Evolutionary conservation across 2,797 vertebrate species (phyloP), one percentile per base, ranked within the genome.

Genomic region (Amphiprion clarkii): DNA sequence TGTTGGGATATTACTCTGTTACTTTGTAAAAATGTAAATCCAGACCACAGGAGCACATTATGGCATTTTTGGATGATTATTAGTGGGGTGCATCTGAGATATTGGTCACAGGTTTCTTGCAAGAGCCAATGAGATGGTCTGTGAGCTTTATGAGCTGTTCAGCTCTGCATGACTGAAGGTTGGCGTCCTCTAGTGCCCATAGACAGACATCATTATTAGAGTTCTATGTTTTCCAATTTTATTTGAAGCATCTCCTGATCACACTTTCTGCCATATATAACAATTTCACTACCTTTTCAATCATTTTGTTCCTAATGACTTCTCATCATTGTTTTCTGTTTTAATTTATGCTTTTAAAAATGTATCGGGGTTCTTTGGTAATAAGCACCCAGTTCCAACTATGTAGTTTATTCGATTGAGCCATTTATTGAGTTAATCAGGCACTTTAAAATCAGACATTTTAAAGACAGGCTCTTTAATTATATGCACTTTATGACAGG

Each of bases 171-270:
- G 12, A 42, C 17, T 36, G 25, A 2, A 17, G 0, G 69, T 67
- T 88, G 68, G 73, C 68, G 83, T 78, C 87, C 73, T 75, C 92
- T 85, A 58, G 80, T 69, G 92, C 0, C 19, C 1, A 0, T 1
- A 29, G 2, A 42, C 5, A 13, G 25, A 64, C 72, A 40, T 33
- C 33, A 44, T 9, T 67, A 60, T 42, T 9, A 39, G 16, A 19
- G 5, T 29, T 3, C 19, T 1, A 9, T 2, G 14, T 40, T 60
- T 52, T 19, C 21, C 19, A 51, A 25, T n/a, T 49, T 9, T n/a
- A 21, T 23, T 21, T 10, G 10, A 51, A 10, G 48, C 3, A 9
- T 51, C 7, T 33, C 31, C 31, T 33, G 31, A 33, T 33, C 11
- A 36, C 9, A 9, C 33, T 36, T 36, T 10, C 36, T 36, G 36